These are phyloP conservation scores for Aselliscus stoliczkanus DNA, from an alignment of 2,797 vertebrate species.

Conservation along the genomic window DNA sequence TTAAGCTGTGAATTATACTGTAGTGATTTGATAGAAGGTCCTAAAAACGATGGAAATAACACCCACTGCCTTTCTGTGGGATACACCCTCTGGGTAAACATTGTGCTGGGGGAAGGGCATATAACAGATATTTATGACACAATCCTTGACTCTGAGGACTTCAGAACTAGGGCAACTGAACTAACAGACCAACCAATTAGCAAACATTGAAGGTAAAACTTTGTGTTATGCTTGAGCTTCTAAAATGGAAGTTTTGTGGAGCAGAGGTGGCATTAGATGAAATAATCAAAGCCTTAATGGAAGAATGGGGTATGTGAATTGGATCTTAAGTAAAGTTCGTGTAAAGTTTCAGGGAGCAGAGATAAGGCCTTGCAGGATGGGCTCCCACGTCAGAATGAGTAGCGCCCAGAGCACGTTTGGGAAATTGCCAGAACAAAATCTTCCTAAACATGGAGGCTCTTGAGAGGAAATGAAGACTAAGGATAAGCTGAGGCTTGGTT, in stretches of 20 bases:
- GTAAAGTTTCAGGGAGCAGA: neutral
- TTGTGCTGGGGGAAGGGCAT: neutral
- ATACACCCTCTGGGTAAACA: neutral
- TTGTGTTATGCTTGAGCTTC: neutral
- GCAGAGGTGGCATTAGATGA: neutral
- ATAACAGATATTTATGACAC: neutral
- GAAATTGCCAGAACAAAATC: neutral
- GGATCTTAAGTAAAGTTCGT: neutral
- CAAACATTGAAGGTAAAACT: neutral
- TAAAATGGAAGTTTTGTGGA: neutral
- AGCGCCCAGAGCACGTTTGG: neutral
- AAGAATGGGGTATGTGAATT: neutral
- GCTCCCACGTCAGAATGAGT: neutral
- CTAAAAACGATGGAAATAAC: neutral
- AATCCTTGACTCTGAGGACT: neutral
- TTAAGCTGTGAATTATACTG: neutral
- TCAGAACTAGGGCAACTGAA: neutral
- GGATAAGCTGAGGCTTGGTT: neutral
- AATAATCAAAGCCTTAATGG: neutral
- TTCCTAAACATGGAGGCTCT: neutral
- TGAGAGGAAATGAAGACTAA: neutral
- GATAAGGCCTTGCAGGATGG: neutral
- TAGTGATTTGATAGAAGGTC: neutral
- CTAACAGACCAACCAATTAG: neutral
- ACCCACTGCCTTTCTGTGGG: neutral